A percentile compares a stretch with the other conserved stretches of the same genome.
phyloP scores from a whole-genome alignment of 2,888 invertebrate genomes.

The Lasius platythorax region DNA sequence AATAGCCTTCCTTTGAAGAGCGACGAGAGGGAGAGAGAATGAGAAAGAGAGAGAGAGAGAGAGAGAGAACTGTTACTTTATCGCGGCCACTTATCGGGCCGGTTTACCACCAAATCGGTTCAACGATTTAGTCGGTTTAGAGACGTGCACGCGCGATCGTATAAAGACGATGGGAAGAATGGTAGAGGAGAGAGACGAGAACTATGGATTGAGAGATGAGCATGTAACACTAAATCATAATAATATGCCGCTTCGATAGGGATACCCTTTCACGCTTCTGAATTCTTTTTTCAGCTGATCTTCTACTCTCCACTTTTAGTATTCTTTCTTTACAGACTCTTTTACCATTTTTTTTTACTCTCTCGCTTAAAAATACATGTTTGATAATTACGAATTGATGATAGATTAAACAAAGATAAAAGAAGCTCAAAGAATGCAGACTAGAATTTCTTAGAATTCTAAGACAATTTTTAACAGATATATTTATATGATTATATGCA shows the following conservation, averaged over 20 bases:
- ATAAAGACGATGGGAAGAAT: conserved; percentile 13
- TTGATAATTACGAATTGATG: not conserved
- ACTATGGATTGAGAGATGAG: conserved; percentile 15
- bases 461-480: not conserved
- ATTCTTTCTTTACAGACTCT: not conserved
- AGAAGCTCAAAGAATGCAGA: not conserved
- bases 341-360: not conserved
- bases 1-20: conserved; percentile 31
- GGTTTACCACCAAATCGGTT: conserved; percentile 76
- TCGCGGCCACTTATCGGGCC: conserved; percentile 75
- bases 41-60: conserved; percentile 20
- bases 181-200: not conserved
- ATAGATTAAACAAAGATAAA: not conserved
- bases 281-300: not conserved
- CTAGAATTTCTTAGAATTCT: not conserved
- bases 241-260: not conserved
- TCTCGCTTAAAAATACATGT: not conserved
- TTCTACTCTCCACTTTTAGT: not conserved
- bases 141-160: conserved; percentile 47
- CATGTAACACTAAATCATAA: conserved; percentile 17
- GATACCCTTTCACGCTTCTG: not conserved
- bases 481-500: not conserved
- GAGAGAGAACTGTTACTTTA: conserved; percentile 76
- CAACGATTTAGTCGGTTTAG: conserved; percentile 72
- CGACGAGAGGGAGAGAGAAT: conserved; percentile 18